Conservation (phyloP, 2,888 invertebrate genomes). For the Oscheius sp. region DNA sequence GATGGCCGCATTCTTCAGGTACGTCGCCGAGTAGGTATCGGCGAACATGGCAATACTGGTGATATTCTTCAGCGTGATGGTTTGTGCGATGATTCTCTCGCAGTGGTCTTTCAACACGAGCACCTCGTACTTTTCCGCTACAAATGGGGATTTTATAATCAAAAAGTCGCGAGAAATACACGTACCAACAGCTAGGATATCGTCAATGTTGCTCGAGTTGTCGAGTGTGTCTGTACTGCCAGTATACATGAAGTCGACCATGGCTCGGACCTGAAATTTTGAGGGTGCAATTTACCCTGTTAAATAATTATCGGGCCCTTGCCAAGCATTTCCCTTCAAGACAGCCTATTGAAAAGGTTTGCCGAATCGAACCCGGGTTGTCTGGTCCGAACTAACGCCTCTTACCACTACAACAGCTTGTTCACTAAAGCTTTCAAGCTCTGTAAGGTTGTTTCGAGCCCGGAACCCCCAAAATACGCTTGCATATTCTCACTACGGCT, state of each 20-base stretch:
- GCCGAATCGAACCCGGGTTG: no score
- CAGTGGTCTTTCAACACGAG: constrained; percentile 67
- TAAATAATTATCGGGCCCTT: no score
- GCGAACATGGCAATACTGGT: constrained; percentile 59
- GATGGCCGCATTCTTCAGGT: constrained; percentile 57
- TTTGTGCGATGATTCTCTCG: constrained; percentile 60
- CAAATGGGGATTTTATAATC: constrained; percentile 17
- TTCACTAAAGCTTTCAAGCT: no score
- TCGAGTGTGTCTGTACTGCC: constrained; percentile 56
- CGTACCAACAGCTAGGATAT: constrained; percentile 63
- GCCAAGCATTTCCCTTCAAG: no score
- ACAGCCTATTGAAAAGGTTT: no score
- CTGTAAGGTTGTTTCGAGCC: no score
- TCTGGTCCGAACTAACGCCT: no score
- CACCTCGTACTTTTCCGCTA: constrained; percentile 70
- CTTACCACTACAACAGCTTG: no score
- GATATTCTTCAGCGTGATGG: constrained; percentile 57
- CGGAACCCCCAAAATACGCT: no score
- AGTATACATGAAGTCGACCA: constrained; percentile 71
- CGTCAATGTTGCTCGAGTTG: constrained; percentile 55
- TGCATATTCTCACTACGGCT: no score
- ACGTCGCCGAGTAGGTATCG: constrained; percentile 58
- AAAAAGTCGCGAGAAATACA: background rate
- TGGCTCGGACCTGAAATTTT: constrained; percentile 56
- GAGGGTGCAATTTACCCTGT: no score